Evolutionary conservation across 2,797 vertebrate genomes (phyloP), one percentile per base, ranked within the genome.

Genomic region (Anabas testudineus): DNA sequence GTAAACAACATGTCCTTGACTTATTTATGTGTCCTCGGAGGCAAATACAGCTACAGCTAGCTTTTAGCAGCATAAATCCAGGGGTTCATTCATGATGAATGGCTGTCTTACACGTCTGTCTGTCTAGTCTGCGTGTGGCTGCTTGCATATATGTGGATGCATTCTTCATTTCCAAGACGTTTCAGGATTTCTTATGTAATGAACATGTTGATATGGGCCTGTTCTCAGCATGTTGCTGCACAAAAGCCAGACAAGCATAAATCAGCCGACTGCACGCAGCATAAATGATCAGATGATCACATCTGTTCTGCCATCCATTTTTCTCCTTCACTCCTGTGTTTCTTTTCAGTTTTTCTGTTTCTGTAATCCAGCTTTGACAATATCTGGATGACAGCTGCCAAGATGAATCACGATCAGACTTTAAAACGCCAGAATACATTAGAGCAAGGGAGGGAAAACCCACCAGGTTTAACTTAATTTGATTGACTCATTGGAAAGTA

Each of bases 381-480:
- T 49, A 72, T 71, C 48, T 80, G 67, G 70, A 60, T 64, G 83
- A 86, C 80, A 84, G 83, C 82, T 85, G 82, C 57, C 73, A 70
- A 48, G 74, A 67, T 5, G 7, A 67, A 82, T 82, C 4, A 4
- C 36, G 41, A 74, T 80, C 16, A 54, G 47, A 30, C 36, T 74
- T 47, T 53, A 16, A 71, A 84, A 81, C 56, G 64, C 45, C 64
- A 56, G 30, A 78, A 78, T 21, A 39, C 26, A 67, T 37, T 15
- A 28, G 62, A 21, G 41, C 32, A 19, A 16, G 18, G n/a, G n/a
- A 5, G 21, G 53, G 16, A 21, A 49, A 45, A 51, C 51, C 32
- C n/a, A 63, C 16, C 46, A 22, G 42, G 19, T 62, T 67, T 65
- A 59, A 57, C 48, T 74, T 64, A 46, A 46, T 67, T 76, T 71